Evolutionary conservation across 2,888 invertebrate genomes (phyloP), one percentile per base, ranked within the genome.

Genomic region (Agrotis clavis): DNA sequence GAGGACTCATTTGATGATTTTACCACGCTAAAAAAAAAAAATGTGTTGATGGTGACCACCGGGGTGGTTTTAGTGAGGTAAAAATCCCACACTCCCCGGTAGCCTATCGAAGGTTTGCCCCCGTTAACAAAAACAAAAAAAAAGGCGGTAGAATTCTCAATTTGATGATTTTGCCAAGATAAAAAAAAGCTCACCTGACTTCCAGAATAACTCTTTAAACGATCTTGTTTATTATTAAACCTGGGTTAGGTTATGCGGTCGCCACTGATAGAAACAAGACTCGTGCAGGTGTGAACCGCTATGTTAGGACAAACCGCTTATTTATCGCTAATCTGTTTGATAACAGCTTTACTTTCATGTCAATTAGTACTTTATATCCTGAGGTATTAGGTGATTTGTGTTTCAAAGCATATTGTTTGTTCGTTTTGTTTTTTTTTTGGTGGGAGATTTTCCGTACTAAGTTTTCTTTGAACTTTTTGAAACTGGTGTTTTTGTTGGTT

Each of bases 261-360:
- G 64, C 75, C 67, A 74, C 73, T 77, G 84, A 84, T 69, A 48
- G 60, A 86, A 84, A 41, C 86, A 83, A 79, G 81, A 74, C 5
- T 19, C 30, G 11, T 5, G 30, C 67, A 56, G 59, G 69, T 71
- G 85, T 66, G 61, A 74, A 18, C 16, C 30, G 51, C 30, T 9
- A 47, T 65, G 72, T 80, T 72, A 80, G 68, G 68, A 80, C 77
- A 76, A 69, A 67, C 50, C 25, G 69, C 66, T 79, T 79, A 73
- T 74, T 70, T 70, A 74, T 74, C 35, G 71, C 64, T 78, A 73
- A 84, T 69, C 64, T 67, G 57, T 65, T 35, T 48, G 59, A 69
- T 73, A 82, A 75, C 60, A 77, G 61, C 62, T 76, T 72, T 68
- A 71, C 59, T 51, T 67, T 51, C 54, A 66, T 84, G 67, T 84